Evolutionary conservation across 1,140 invertebrate species (phyloP).

Genomic region (Lucilia cuprina): DNA sequence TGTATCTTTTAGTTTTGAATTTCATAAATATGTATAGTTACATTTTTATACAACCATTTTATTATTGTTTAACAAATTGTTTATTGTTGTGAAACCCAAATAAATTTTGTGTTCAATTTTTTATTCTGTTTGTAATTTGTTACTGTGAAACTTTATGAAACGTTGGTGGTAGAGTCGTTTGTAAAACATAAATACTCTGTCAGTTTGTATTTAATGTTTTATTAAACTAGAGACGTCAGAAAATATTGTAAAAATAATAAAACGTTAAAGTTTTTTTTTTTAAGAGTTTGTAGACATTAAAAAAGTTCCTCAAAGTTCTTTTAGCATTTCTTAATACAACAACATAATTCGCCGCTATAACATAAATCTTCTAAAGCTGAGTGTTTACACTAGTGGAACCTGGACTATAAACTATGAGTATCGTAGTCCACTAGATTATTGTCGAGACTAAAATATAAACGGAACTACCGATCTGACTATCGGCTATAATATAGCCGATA

Average conservation of each 20-base stretch:
- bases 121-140: not conserved
- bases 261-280: not conserved
- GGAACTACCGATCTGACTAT: too few species aligned
- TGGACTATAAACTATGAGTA: too few species aligned
- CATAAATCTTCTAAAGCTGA: not conserved
- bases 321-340: not conserved
- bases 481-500: too few species aligned
- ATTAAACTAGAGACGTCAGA: not conserved
- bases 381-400: too few species aligned
- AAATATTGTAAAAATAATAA: not conserved
- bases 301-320: not conserved
- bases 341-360: not conserved
- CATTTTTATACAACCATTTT: not conserved
- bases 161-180: conserved; percentile 3
- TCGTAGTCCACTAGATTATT: too few species aligned
- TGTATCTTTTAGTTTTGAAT: not conserved
- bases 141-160: not conserved
- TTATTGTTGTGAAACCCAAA: not conserved
- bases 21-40: not conserved
- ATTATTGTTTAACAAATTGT: not conserved
- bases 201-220: not conserved
- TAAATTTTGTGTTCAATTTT: not conserved
- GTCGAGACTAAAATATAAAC: too few species aligned
- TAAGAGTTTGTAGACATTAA: not conserved
- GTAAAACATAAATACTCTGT: conserved; percentile 17